Evolutionary conservation across 2,797 vertebrate genomes (phyloP).

Genomic region (Amphiprion clarkii): DNA sequence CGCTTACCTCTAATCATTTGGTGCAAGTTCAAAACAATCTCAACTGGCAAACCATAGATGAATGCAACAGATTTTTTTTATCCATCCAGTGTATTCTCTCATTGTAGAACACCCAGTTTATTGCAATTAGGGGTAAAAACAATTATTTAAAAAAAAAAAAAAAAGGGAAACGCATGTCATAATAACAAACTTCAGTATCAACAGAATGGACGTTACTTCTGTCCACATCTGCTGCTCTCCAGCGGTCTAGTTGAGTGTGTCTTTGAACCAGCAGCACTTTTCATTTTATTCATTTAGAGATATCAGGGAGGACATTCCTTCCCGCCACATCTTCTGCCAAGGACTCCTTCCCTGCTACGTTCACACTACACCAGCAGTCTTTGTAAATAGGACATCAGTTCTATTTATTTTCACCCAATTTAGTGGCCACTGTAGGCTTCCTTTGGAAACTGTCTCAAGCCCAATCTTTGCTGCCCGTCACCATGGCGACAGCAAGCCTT

Average conservation of each 20-base stretch:
- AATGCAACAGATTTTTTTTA: not conserved
- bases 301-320: slow-evolving; percentile 4
- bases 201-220: not conserved
- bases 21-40: slow-evolving; percentile 2
- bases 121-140: not conserved
- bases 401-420: slow-evolving; percentile 79
- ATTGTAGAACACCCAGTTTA: not conserved
- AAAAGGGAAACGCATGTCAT: not conserved
- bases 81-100: not conserved
- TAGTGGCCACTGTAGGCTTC: slow-evolving; percentile 61
- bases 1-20: not conserved
- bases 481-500: slow-evolving; percentile 74
- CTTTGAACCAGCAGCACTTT: slow-evolving; percentile 19
- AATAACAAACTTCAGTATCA: not conserved
- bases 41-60: not conserved
- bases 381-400: slow-evolving; percentile 77
- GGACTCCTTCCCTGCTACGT: slow-evolving; percentile 39
- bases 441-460: slow-evolving; percentile 67
- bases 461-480: slow-evolving; percentile 69
- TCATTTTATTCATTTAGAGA: slow-evolving; percentile 33
- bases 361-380: slow-evolving; percentile 48
- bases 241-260: not conserved
- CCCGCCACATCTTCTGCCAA: slow-evolving; percentile 31
- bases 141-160: not conserved
- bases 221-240: not conserved